These are phyloP conservation scores for Protodeltote pygarga DNA, from an alignment of 2,888 invertebrate genomes.

Conservation along the genomic window DNA sequence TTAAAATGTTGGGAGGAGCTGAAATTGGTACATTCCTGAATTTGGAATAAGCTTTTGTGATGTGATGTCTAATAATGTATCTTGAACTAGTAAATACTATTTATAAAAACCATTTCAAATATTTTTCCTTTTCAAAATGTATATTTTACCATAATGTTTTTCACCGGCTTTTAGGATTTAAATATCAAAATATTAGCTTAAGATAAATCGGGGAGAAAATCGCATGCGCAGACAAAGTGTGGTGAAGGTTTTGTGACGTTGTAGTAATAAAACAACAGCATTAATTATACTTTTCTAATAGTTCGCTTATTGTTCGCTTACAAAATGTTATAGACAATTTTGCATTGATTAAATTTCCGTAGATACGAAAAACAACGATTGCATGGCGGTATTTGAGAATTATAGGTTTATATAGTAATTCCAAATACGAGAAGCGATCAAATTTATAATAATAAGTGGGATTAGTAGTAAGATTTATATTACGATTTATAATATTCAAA, in stretches of 20 bases:
- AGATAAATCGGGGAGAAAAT: constrained; percentile 58
- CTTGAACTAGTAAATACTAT: constrained; percentile 58
- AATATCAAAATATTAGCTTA: constrained; percentile 33
- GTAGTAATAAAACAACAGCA: constrained; percentile 64
- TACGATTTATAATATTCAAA: too few relatives aligned
- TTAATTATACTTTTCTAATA: constrained; percentile 75
- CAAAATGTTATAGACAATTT: constrained; percentile 75
- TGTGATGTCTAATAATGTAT: constrained; percentile 79
- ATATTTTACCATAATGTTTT: constrained; percentile 49
- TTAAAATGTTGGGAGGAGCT: constrained; percentile 12
- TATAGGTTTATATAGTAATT: constrained; percentile 53
- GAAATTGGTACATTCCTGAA: constrained; percentile 78
- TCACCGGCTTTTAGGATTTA: constrained; percentile 51
- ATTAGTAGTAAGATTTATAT: too few relatives aligned
- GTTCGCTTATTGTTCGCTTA: constrained; percentile 81
- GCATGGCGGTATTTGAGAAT: constrained; percentile 68
- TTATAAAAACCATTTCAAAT: constrained; percentile 56
- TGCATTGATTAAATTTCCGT: constrained; percentile 71
- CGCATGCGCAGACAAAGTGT: constrained; percentile 76
- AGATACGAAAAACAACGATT: constrained; percentile 64
- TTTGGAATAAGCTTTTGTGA: constrained; percentile 82
- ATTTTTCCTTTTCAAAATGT: constrained; percentile 46
- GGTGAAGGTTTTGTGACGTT: constrained; percentile 79
- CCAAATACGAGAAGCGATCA: constrained; percentile 54
- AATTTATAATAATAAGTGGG: constrained; percentile 40